Evolutionary conservation across 1,140 invertebrate genomes (phyloP).

Genomic region (Drosophila seguyi): DNA sequence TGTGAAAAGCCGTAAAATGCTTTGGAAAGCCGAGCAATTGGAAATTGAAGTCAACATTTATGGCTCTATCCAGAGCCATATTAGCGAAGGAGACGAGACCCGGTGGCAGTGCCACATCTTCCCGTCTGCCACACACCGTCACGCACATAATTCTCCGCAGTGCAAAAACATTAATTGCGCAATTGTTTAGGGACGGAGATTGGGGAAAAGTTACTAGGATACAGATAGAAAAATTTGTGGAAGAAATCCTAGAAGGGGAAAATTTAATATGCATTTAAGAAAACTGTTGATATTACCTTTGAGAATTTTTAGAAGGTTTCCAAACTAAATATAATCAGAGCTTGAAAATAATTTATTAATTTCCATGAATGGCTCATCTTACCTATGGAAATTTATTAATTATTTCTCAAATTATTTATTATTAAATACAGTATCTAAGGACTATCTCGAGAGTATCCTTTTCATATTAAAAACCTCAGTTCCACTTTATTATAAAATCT

Average conservation of each 20-base stretch:
- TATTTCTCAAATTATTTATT: background rate
- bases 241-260: background rate
- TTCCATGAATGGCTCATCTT: background rate
- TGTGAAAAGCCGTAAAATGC: conserved; percentile 78
- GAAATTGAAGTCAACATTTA: conserved; percentile 75
- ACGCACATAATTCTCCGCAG: conserved; percentile 72
- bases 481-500: too few relatives aligned
- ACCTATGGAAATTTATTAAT: background rate
- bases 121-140: conserved; percentile 60
- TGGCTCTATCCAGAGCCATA: conserved; percentile 70
- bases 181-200: conserved; percentile 56
- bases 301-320: background rate
- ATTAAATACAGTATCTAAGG: background rate
- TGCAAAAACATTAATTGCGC: conserved; percentile 77
- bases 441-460: background rate
- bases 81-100: conserved; percentile 28
- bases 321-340: background rate
- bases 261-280: background rate
- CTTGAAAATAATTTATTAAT: too few relatives aligned
- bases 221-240: background rate
- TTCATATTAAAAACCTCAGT: too few relatives aligned
- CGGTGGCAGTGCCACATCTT: conserved; percentile 44
- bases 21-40: conserved; percentile 47
- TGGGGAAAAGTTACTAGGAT: background rate
- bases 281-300: too few relatives aligned